Evolutionary conservation across 2,113 vertebrate genomes (phyloP).

Genomic region (Amia ocellicauda): DNA sequence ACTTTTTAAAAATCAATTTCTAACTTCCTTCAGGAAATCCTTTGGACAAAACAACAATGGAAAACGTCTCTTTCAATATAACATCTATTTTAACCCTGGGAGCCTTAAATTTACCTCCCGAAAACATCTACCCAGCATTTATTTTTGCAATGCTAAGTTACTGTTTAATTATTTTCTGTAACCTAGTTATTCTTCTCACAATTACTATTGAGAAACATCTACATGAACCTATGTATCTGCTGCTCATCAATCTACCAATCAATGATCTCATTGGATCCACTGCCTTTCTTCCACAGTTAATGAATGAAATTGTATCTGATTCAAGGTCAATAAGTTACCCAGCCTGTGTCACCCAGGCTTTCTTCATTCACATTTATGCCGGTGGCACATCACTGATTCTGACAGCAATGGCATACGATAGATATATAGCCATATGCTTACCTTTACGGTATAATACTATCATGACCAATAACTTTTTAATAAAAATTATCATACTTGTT

Average conservation of each 20-base stretch:
- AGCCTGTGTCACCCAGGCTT: slow-evolving; percentile 50
- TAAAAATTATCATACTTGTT: neutral
- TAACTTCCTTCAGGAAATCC: no score
- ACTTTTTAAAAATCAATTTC: no score
- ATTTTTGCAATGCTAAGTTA: no score
- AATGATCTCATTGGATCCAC: slow-evolving; percentile 44
- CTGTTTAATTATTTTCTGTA: slow-evolving; percentile 36
- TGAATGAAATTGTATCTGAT: slow-evolving; percentile 31
- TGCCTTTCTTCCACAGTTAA: slow-evolving; percentile 36
- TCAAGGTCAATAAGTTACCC: slow-evolving; percentile 32
- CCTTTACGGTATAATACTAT: neutral
- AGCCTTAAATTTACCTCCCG: no score
- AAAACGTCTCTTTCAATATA: no score
- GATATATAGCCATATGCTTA: slow-evolving; percentile 1
- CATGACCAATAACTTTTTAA: neutral
- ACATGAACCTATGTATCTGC: slow-evolving; percentile 59
- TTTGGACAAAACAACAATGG: no score
- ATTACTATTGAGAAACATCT: slow-evolving; percentile 42
- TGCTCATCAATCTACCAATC: slow-evolving; percentile 53
- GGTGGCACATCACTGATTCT: neutral
- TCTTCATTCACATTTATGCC: slow-evolving; percentile 38
- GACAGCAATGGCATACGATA: slow-evolving; percentile 13
- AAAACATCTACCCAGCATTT: no score
- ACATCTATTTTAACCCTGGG: no score
- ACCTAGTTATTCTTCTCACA: slow-evolving; percentile 38